Conservation (phyloP, 2,113 vertebrate species). For the Aspiorhynchus laticeps region DNA sequence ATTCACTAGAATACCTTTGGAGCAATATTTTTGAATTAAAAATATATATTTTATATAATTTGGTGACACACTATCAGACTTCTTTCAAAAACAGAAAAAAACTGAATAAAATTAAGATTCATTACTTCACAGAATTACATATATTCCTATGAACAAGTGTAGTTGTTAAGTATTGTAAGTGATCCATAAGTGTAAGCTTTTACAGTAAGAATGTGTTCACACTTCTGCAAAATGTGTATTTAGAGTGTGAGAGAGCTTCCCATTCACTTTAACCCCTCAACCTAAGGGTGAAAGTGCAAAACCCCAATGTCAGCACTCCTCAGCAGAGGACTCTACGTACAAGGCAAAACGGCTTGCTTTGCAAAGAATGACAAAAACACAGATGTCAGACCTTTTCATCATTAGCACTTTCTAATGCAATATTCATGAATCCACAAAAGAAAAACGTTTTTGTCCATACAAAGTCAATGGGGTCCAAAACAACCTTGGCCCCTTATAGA, state of each 20-base stretch:
- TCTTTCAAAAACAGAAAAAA: not conserved
- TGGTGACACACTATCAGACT: too few species aligned
- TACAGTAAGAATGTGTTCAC: not conserved
- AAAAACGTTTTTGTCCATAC: not conserved
- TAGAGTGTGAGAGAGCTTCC: constrained; percentile 50
- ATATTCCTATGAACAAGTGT: not conserved
- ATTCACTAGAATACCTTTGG: not conserved
- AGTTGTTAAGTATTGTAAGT: not conserved
- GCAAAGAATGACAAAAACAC: not conserved
- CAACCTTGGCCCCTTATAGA: not conserved
- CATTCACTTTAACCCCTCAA: constrained; percentile 58
- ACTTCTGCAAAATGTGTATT: not conserved
- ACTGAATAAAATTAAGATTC: not conserved
- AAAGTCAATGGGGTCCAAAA: not conserved
- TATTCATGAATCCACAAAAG: not conserved
- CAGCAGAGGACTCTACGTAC: not conserved
- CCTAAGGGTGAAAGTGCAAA: constrained; percentile 22
- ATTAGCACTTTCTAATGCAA: not conserved
- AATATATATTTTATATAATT: too few species aligned
- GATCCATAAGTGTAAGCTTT: not conserved
- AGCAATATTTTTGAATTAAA: too few species aligned
- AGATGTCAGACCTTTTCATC: not conserved
- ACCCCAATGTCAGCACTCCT: constrained; percentile 56
- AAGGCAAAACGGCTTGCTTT: not conserved
- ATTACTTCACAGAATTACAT: not conserved